Conservation (phyloP, 2,888 invertebrate species). For the Drosophila falleni region DNA sequence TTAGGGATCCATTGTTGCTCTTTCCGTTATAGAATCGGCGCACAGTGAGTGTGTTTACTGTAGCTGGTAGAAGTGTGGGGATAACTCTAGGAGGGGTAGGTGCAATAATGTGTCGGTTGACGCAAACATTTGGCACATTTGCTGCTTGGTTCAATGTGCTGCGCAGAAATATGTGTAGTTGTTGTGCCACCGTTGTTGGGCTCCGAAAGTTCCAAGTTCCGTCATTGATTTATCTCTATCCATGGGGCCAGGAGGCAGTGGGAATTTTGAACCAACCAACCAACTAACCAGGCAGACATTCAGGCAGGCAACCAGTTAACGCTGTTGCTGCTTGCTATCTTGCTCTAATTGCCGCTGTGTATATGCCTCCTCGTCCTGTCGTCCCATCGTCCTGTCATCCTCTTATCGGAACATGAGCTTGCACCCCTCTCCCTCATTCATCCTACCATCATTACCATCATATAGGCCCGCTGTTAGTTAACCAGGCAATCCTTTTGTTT, state of each 20-base stretch:
- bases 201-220: constrained; percentile 33
- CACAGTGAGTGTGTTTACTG: constrained; percentile 25
- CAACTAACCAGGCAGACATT: background rate
- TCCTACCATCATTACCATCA: constrained; percentile 6
- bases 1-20: background rate
- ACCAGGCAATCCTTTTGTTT: constrained; percentile 62
- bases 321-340: constrained; percentile 47
- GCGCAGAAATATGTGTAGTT: background rate
- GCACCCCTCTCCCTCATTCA: constrained; percentile 27
- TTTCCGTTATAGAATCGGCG: background rate
- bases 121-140: constrained; percentile 18
- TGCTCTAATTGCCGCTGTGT: constrained; percentile 66
- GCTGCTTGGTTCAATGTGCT: constrained; percentile 7
- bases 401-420: constrained; percentile 9
- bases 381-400: constrained; percentile 10
- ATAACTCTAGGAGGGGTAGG: background rate
- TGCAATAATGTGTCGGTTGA: constrained; percentile 3
- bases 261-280: constrained; percentile 26
- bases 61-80: constrained; percentile 6
- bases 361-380: constrained; percentile 9
- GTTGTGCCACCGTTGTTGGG: constrained; percentile 11
- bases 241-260: constrained; percentile 6
- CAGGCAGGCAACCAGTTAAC: constrained; percentile 26
- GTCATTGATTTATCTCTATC: constrained; percentile 56
- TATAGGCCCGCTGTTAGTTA: constrained; percentile 37